phyloP scores from a whole-genome alignment of 2,113 vertebrate genomes.

The Thalassarche chlororhynchos region DNA sequence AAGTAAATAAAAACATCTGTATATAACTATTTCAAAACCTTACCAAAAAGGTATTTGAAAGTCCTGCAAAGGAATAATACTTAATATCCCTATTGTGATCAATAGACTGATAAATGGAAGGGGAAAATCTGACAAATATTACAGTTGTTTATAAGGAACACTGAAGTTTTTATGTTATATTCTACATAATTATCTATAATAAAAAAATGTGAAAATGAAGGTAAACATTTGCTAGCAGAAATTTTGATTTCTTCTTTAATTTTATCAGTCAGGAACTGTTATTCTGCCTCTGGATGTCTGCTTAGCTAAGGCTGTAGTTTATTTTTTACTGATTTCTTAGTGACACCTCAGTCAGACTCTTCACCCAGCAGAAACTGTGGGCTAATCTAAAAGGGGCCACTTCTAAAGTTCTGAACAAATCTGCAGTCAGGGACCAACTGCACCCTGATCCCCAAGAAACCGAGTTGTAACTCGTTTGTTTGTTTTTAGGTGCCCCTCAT shows the following conservation, averaged over 20 bases:
- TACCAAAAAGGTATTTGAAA: not conserved
- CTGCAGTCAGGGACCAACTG: fast-evolving
- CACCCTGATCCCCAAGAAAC: not conserved
- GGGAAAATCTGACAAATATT: not conserved
- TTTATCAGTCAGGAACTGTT: not conserved
- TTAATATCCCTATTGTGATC: not conserved
- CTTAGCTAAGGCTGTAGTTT: not conserved
- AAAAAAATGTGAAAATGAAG: not conserved
- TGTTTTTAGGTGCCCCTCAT: not conserved
- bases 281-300: not conserved
- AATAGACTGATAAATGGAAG: not conserved
- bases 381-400: not conserved
- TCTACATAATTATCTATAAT: not conserved
- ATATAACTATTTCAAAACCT: not conserved
- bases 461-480: fast-evolving
- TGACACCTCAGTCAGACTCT: not conserved
- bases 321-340: not conserved
- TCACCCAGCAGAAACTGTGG: not conserved
- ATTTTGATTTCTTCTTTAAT: not conserved
- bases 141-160: not conserved
- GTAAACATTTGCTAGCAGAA: not conserved
- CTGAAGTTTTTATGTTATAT: not conserved
- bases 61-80: not conserved
- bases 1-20: not conserved
- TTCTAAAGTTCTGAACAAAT: not conserved